A percentile compares a stretch with the other conserved stretches of the same genome.
Conservation (phyloP, 2,888 invertebrate genomes). For the Nemurella pictetii region DNA sequence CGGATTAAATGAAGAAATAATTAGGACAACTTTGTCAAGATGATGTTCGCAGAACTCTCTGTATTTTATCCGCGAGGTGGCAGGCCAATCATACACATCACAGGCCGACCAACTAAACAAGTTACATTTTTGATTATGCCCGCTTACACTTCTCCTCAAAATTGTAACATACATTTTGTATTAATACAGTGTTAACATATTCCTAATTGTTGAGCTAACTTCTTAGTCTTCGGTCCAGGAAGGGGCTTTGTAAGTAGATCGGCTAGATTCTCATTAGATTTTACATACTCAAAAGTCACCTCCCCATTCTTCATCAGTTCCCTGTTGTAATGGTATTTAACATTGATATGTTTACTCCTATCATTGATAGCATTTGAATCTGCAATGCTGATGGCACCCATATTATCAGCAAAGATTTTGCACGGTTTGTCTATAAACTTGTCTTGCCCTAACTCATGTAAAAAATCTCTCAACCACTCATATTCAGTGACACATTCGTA, state of each 20-base stretch:
- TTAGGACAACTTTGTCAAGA: too few species aligned
- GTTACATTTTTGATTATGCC: too few species aligned
- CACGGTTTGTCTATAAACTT: background rate
- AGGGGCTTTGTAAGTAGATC: background rate
- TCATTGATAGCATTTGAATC: slow-evolving; percentile 2
- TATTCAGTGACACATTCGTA: background rate
- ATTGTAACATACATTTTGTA: background rate
- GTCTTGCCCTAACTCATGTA: background rate
- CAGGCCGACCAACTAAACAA: too few species aligned
- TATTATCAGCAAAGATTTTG: slow-evolving; percentile 10
- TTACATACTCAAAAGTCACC: background rate
- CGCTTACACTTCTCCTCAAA: background rate
- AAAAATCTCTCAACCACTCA: slow-evolving; percentile 7
- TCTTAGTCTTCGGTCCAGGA: slow-evolving; percentile 5
- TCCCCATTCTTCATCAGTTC: background rate
- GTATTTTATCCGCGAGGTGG: too few species aligned
- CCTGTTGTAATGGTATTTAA: slow-evolving; percentile 9
- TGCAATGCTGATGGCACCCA: slow-evolving; percentile 9
- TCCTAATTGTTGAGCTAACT: slow-evolving; percentile 1
- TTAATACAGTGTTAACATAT: background rate
- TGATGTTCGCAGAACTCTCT: too few species aligned
- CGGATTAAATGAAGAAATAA: too few species aligned
- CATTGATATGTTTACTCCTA: slow-evolving; percentile 4
- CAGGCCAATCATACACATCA: too few species aligned
- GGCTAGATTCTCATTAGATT: background rate